Conservation (phyloP, 2,113 vertebrate species). For the Talpa occidentalis region DNA sequence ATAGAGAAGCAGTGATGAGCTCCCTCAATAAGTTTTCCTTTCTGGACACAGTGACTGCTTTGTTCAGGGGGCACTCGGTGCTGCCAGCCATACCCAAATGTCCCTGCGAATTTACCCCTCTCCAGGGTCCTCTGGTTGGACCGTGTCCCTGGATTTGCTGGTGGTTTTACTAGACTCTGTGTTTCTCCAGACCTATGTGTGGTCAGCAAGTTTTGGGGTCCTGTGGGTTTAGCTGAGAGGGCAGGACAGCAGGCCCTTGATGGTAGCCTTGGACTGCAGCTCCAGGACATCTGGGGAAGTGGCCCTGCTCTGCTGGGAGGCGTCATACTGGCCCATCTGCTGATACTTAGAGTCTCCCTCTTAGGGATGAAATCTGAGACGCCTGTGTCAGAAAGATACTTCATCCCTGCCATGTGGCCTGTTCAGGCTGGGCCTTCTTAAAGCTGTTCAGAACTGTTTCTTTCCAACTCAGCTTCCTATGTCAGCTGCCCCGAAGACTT, state of each 20-base stretch:
- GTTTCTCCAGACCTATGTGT: constrained; percentile 11
- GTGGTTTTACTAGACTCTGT: neutral
- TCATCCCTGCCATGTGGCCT: neutral
- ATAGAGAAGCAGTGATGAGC: constrained; percentile 29
- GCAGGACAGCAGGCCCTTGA: neutral
- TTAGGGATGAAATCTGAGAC: neutral
- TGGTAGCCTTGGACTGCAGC: neutral
- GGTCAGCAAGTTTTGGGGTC: constrained; percentile 22
- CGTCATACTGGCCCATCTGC: neutral
- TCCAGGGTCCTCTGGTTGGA: neutral
- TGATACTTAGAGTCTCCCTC: neutral
- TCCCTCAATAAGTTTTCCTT: constrained; percentile 77
- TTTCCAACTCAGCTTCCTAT: neutral
- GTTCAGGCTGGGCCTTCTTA: neutral
- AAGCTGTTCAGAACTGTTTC: neutral
- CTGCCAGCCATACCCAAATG: constrained; percentile 38
- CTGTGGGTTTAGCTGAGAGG: neutral
- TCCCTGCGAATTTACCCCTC: constrained; percentile 66
- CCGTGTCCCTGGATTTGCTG: neutral
- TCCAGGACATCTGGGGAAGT: neutral
- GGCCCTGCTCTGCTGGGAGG: neutral
- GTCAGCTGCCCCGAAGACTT: neutral
- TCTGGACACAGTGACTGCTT: constrained; percentile 74
- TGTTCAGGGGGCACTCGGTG: constrained; percentile 63
- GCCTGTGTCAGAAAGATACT: neutral